Evolutionary conservation across 2,888 invertebrate species (phyloP).

Genomic region (Sarcophaga caerulescens): DNA sequence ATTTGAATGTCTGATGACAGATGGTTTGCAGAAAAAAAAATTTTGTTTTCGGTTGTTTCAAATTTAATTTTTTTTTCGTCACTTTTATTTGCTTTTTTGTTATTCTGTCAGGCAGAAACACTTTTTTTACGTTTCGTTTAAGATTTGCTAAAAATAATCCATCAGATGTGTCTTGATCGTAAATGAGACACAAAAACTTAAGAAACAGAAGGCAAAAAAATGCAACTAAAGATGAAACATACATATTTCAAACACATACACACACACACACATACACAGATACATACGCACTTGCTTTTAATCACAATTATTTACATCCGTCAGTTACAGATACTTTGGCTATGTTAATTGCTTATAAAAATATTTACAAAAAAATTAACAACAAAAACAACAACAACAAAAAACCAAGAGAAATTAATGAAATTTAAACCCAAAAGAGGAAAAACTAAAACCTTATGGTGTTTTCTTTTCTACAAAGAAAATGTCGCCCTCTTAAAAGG

Average conservation of each 20-base stretch:
- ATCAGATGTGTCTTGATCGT: slow-evolving; percentile 46
- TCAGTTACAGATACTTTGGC: slow-evolving; percentile 34
- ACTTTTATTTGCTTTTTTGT: slow-evolving; percentile 43
- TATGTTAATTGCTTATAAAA: neutral
- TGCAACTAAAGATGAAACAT: slow-evolving; percentile 40
- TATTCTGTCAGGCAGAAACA: slow-evolving; percentile 45
- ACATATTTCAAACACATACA: slow-evolving; percentile 16
- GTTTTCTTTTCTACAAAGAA: too few relatives aligned
- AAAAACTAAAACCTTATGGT: too few relatives aligned
- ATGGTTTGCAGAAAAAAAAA: slow-evolving; percentile 30
- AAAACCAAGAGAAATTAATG: neutral
- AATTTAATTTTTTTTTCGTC: slow-evolving; percentile 29
- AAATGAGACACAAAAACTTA: slow-evolving; percentile 16
- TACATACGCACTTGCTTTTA: too few relatives aligned
- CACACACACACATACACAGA: neutral
- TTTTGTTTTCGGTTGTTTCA: neutral
- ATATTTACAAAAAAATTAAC: neutral
- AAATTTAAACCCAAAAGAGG: too few relatives aligned
- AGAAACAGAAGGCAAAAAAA: slow-evolving; percentile 25
- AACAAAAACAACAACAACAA: neutral
- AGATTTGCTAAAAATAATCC: slow-evolving; percentile 63
- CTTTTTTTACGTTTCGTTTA: slow-evolving; percentile 55
- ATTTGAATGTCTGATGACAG: slow-evolving; percentile 55
- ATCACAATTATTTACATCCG: slow-evolving; percentile 32
- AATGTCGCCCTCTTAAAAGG: too few relatives aligned